These are phyloP conservation scores for Sicus ferrugineus DNA, from an alignment of 2,888 invertebrate species.

Conservation along the genomic window DNA sequence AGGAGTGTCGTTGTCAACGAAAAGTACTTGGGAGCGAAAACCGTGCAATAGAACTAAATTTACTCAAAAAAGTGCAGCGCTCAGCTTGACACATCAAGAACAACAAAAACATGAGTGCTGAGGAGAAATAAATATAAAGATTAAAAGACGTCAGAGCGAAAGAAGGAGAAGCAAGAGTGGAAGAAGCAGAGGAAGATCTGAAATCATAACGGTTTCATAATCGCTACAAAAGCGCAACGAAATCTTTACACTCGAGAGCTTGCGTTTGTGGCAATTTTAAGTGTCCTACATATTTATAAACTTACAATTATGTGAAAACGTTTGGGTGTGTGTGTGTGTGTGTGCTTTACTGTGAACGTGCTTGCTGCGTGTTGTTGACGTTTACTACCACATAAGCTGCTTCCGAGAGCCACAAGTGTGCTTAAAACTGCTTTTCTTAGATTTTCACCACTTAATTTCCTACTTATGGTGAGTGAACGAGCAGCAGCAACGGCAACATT, in stretches of 20 bases:
- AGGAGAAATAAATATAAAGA: neutral
- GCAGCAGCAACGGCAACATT: neutral
- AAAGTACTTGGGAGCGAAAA: too few relatives aligned
- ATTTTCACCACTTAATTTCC: conserved; percentile 6
- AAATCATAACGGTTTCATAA: neutral
- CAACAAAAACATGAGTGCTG: too few relatives aligned
- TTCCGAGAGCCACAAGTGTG: conserved; percentile 22
- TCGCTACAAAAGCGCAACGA: neutral
- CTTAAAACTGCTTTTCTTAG: conserved; percentile 22
- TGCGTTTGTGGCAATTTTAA: conserved; percentile 13
- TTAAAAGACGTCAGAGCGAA: neutral
- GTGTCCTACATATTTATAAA: neutral
- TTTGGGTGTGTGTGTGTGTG: neutral
- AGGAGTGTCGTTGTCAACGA: too few relatives aligned
- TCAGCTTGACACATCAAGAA: too few relatives aligned
- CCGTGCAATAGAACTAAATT: too few relatives aligned
- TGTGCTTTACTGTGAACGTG: too few relatives aligned
- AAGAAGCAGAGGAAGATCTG: neutral
- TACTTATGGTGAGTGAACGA: neutral
- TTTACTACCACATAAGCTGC: conserved; percentile 15
- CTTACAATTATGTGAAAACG: neutral
- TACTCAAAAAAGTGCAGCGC: too few relatives aligned
- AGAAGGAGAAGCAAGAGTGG: neutral
- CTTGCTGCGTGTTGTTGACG: neutral
- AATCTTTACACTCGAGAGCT: conserved; percentile 4